These are phyloP conservation scores for Chironomus tepperi DNA, from an alignment of 1,140 invertebrate species.

Conservation along the genomic window DNA sequence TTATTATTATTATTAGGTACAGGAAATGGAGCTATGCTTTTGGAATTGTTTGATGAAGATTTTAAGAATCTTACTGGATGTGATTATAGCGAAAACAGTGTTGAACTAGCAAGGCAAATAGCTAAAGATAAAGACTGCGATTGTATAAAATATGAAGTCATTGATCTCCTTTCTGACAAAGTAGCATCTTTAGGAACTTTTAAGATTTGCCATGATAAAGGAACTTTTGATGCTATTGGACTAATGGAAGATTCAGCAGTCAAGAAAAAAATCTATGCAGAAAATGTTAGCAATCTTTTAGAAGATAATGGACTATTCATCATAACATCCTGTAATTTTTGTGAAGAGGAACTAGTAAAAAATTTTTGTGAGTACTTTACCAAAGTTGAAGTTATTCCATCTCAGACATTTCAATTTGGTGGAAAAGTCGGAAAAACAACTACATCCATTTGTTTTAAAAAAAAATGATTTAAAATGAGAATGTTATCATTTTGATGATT, in stretches of 20 bases:
- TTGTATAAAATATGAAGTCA: slow-evolving; percentile 48
- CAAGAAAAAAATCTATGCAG: slow-evolving; percentile 58
- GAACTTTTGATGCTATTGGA: slow-evolving; percentile 88
- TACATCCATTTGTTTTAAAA: slow-evolving; percentile 65
- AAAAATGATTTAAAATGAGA: no score
- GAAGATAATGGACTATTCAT: slow-evolving; percentile 55
- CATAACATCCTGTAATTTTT: slow-evolving; percentile 94
- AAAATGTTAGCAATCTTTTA: slow-evolving; percentile 54
- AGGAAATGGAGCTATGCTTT: slow-evolving; percentile 81
- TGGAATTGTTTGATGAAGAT: slow-evolving; percentile 64
- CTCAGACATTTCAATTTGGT: slow-evolving; percentile 74
- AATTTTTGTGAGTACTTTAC: slow-evolving; percentile 62
- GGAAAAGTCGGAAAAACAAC: slow-evolving; percentile 71
- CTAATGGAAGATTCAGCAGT: slow-evolving; percentile 57
- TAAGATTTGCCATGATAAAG: slow-evolving; percentile 69
- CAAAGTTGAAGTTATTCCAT: slow-evolving; percentile 55
- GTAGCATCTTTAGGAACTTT: slow-evolving; percentile 38
- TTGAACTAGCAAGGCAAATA: slow-evolving; percentile 62
- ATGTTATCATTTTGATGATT: no score
- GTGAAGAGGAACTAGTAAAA: slow-evolving; percentile 64
- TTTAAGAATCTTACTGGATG: slow-evolving; percentile 68
- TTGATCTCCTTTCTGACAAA: slow-evolving; percentile 30
- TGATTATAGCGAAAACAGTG: slow-evolving; percentile 74
- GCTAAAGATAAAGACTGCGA: slow-evolving; percentile 43
- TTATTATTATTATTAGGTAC: slow-evolving; percentile 52